phyloP scores from a whole-genome alignment of 64 coral and sea anemone genomes.

The Cladopsammia gracilis region DNA sequence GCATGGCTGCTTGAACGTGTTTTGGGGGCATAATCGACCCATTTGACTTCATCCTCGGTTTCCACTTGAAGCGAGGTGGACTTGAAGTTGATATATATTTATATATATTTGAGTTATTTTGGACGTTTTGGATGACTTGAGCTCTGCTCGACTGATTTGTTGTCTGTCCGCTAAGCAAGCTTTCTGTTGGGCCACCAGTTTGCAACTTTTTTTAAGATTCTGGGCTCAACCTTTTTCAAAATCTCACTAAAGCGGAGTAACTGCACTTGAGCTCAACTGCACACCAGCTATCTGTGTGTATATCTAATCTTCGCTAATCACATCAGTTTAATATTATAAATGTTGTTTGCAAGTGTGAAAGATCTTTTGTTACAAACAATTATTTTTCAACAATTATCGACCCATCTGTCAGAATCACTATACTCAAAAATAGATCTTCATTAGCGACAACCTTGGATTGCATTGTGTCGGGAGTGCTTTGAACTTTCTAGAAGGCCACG shows the following conservation, averaged over 20 bases:
- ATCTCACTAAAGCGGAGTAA: no score
- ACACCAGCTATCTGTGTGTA: background rate
- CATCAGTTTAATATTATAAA: background rate
- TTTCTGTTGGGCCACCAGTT: background rate
- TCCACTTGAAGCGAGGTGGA: background rate
- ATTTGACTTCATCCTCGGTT: conserved; percentile 26
- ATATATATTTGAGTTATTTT: background rate
- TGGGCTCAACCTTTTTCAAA: no score
- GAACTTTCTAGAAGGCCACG: conserved; percentile 21
- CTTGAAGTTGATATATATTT: background rate
- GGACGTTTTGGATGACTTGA: no score
- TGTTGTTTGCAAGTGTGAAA: background rate
- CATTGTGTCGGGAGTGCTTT: conserved; percentile 27
- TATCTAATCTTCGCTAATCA: background rate
- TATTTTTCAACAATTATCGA: conserved; percentile 12
- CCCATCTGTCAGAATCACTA: conserved; percentile 8
- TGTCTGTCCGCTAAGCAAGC: background rate
- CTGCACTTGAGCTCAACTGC: background rate
- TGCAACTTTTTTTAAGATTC: no score
- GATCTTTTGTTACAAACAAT: conserved; percentile 36
- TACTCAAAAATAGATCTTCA: conserved; percentile 39
- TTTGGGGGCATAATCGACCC: conserved; percentile 16
- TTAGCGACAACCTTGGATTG: background rate
- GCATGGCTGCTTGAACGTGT: conserved; percentile 1
- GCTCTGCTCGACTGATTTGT: background rate